These are phyloP conservation scores for Polymixis lichenea DNA, from an alignment of 2,888 invertebrate species.

Conservation along the genomic window DNA sequence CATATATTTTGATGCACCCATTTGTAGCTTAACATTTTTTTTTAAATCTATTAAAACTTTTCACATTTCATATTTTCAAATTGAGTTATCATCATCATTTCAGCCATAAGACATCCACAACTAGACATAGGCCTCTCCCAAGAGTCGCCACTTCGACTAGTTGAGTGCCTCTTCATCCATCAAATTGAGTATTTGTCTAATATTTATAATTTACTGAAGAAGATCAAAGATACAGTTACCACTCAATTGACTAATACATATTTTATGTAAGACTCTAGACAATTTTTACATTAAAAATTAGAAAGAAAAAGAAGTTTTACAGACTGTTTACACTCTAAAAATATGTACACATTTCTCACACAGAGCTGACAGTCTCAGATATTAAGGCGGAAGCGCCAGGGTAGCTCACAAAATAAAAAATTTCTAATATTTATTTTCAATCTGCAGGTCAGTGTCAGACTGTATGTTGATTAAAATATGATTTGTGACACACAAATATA, in stretches of 20 bases:
- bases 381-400: constrained; percentile 39
- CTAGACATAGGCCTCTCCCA: not conserved
- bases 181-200: constrained; percentile 79
- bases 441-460: too few relatives aligned
- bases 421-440: too few relatives aligned
- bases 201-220: constrained; percentile 68
- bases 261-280: constrained; percentile 71
- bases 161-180: constrained; percentile 14
- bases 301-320: constrained; percentile 66
- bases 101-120: not conserved
- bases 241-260: constrained; percentile 78
- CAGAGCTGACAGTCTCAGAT: constrained; percentile 81
- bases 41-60: constrained; percentile 63
- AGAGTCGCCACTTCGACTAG: not conserved
- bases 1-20: constrained; percentile 58
- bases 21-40: constrained; percentile 36
- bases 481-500: too few relatives aligned
- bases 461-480: too few relatives aligned
- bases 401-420: too few relatives aligned
- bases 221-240: constrained; percentile 71
- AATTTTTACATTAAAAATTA: constrained; percentile 65
- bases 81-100: constrained; percentile 67
- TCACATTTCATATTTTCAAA: constrained; percentile 72
- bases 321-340: constrained; percentile 80
- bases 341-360: constrained; percentile 87